Percentiles rank a stretch among this genome's conserved stretches.
These are phyloP conservation scores for Polyommatus iphigenia DNA, from an alignment of 2,888 invertebrate genomes.

Conservation along the genomic window DNA sequence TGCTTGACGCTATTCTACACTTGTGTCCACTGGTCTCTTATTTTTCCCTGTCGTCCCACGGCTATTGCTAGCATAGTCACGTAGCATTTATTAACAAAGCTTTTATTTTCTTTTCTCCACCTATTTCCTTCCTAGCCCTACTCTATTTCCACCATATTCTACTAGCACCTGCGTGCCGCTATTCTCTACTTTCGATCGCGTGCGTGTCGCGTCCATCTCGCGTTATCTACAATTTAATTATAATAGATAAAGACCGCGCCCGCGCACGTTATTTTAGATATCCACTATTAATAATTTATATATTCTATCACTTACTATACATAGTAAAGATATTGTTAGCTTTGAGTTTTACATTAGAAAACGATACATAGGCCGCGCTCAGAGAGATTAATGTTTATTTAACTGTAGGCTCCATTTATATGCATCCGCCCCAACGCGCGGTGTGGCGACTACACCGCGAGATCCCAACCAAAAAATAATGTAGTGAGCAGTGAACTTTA, in stretches of 20 bases:
- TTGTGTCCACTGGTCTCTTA: background rate
- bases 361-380: too few relatives aligned
- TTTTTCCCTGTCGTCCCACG: background rate
- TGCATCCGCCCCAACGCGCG: too few relatives aligned
- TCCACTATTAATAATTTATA: conserved; percentile 9
- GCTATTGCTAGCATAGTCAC: too few relatives aligned
- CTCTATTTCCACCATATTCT: background rate
- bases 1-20: background rate
- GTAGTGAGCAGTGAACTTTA: too few relatives aligned
- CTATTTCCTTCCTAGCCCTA: background rate
- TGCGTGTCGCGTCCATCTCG: background rate
- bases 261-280: conserved; percentile 1
- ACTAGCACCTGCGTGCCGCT: conserved; percentile 13
- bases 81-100: too few relatives aligned
- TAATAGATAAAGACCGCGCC: conserved; percentile 30
- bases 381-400: too few relatives aligned
- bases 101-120: background rate
- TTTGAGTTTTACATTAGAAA: conserved; percentile 3
- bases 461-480: too few relatives aligned
- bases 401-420: too few relatives aligned
- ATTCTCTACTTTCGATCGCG: conserved; percentile 25
- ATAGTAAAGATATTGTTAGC: background rate
- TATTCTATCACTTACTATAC: conserved; percentile 6
- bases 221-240: conserved; percentile 28
- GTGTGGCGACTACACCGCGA: too few relatives aligned